Base-by-base conservation (phyloP, 1,140 invertebrate genomes). In the Hetaerina americana region DNA sequence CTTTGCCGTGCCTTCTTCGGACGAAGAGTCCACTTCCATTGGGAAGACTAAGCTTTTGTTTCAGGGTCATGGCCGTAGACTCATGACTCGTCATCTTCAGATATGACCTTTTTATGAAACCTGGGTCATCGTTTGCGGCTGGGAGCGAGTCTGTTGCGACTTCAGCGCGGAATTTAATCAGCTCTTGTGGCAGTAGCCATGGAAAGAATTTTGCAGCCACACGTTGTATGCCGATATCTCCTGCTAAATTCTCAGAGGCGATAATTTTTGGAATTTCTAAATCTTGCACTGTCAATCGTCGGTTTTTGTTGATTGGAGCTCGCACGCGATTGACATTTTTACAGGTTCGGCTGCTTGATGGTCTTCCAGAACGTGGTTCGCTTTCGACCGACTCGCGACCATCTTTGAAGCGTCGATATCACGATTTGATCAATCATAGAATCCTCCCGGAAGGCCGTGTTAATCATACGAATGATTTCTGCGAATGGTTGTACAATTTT, bases 171-270 rank as follows among this genome's bases (percentile, higher is more conserved):
- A 49, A 27, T 69, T 72, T 25, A 18, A 27, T 70, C 29, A 18
- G 18, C 26, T 27, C 66, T 72, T 57, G 27, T 27, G 72, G 70
- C 27, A 76, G 73, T 40, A 76, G 70, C 29, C 68, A 22, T 26
- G 74, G 73, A n/a, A 76, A 31, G 57, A 76, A 75, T 76, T 74
- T 74, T 70, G 72, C 70, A 70, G 26, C 26, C 73, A 76, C 75
- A 72, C 75, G 26, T 22, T 29, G 71, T 75, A 76, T 72, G 10
- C 49, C 69, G 68, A 74, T 74, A 76, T 76, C 70, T 66, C 74
- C 66, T 24, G 29, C 67, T 67, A 76, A 75, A 75, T 71, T 74
- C 31, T 40, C 31, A 40, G 31, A 40, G 18, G 6, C 31, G 6
- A 6, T 40, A 40, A 40, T 8, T 40, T 18, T 40, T 40, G n/a